Evolutionary conservation across 2,797 vertebrate genomes (phyloP).

Genomic region (Trichosurus vulpecula): DNA sequence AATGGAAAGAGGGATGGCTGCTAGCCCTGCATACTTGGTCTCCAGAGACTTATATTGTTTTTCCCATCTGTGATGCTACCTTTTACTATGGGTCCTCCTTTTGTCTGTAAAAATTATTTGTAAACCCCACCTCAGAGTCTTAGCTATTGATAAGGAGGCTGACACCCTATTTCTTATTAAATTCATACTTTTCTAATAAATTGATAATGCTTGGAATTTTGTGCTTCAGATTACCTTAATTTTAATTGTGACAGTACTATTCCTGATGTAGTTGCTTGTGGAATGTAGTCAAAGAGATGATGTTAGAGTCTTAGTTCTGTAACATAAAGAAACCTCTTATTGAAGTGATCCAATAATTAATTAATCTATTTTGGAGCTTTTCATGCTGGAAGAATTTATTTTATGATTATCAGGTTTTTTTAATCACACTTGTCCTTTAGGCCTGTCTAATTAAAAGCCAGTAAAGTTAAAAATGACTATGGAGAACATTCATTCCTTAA

Average conservation of each 20-base stretch:
- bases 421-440: neutral
- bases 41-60: neutral
- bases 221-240: neutral
- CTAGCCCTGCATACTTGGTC: neutral
- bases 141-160: neutral
- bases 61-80: neutral
- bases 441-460: neutral
- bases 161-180: neutral
- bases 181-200: neutral
- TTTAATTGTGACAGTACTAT: neutral
- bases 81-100: neutral
- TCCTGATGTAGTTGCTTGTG: neutral
- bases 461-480: neutral
- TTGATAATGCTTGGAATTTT: neutral
- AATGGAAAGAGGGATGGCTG: neutral
- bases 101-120: neutral
- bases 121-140: neutral
- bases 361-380: neutral
- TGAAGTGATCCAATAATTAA: conserved; percentile 1
- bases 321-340: neutral
- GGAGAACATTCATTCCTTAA: conserved; percentile 22
- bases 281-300: neutral
- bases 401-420: neutral
- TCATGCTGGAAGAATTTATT: conserved; percentile 18
- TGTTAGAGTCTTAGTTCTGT: conserved; percentile 25